Percentiles rank a stretch among this genome's conserved stretches.
phyloP scores from a whole-genome alignment of 2,888 invertebrate species.

The Apotomis betuletana region DNA sequence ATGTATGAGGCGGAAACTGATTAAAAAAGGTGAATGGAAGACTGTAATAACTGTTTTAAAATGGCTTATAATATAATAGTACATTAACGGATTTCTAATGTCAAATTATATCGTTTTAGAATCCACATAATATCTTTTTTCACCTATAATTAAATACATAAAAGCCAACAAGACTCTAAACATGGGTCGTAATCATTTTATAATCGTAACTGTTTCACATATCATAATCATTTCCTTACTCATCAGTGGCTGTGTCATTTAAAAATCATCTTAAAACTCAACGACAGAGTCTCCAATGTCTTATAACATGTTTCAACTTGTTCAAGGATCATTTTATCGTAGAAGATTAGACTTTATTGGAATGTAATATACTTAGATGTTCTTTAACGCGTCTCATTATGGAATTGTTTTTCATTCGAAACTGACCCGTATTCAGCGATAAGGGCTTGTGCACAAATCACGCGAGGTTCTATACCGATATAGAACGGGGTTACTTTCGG shows the following conservation, averaged over 20 bases:
- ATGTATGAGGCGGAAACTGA: no score
- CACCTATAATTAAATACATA: not conserved
- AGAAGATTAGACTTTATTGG: not conserved
- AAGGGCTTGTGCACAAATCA: no score
- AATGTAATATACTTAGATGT: not conserved
- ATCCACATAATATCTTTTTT: not conserved
- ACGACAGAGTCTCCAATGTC: not conserved
- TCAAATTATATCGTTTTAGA: no score
- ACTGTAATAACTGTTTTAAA: no score
- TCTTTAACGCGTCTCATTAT: not conserved
- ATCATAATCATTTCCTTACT: not conserved
- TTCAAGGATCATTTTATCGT: not conserved
- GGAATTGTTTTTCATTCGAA: not conserved
- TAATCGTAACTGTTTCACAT: constrained; percentile 1
- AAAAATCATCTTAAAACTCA: no score
- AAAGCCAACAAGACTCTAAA: not conserved
- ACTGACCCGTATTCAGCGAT: not conserved
- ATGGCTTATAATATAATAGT: no score
- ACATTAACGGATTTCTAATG: no score
- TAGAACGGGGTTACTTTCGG: no score
- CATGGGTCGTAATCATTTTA: not conserved
- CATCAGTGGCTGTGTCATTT: not conserved
- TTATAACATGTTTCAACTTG: not conserved
- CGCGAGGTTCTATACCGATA: no score
- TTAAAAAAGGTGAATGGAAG: no score